phyloP scores from a whole-genome alignment of 1,140 invertebrate species.

The Drosophila nigrodunni region DNA sequence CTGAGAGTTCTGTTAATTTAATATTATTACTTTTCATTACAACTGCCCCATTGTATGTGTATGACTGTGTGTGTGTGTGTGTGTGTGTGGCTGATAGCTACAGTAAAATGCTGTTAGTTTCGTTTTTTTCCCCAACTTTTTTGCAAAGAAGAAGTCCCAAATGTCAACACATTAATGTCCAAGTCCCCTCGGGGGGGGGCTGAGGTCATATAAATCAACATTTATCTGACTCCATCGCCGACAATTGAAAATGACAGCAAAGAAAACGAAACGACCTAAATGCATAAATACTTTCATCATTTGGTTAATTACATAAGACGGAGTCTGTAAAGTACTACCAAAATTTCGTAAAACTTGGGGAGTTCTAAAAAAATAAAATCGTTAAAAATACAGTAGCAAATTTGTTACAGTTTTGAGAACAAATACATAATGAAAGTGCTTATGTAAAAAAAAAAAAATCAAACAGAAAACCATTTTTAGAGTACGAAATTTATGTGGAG shows the following conservation, averaged over 20 bases:
- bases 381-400: neutral
- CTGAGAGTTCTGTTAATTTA: constrained; percentile 81
- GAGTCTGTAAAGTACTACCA: neutral
- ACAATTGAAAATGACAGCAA: constrained; percentile 58
- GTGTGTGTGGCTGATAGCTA: constrained; percentile 26
- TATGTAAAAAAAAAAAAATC: too few relatives aligned
- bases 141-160: constrained; percentile 33
- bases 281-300: constrained; percentile 38
- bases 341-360: neutral
- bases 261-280: constrained; percentile 28
- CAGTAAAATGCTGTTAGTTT: constrained; percentile 53
- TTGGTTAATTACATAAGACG: constrained; percentile 39
- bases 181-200: constrained; percentile 5
- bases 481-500: too few relatives aligned
- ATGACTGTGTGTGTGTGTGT: constrained; percentile 18
- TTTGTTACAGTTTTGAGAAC: neutral
- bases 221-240: constrained; percentile 56
- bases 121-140: constrained; percentile 37
- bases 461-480: too few relatives aligned
- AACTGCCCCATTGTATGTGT: constrained; percentile 33
- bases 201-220: constrained; percentile 60
- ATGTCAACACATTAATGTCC: constrained; percentile 75
- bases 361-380: neutral
- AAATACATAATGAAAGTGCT: too few relatives aligned
- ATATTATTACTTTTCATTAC: constrained; percentile 83